A percentile compares a stretch with the other conserved stretches of the same genome.
These are phyloP conservation scores for Australoheros facetus DNA, from an alignment of 2,797 vertebrate species.

Conservation along the genomic window DNA sequence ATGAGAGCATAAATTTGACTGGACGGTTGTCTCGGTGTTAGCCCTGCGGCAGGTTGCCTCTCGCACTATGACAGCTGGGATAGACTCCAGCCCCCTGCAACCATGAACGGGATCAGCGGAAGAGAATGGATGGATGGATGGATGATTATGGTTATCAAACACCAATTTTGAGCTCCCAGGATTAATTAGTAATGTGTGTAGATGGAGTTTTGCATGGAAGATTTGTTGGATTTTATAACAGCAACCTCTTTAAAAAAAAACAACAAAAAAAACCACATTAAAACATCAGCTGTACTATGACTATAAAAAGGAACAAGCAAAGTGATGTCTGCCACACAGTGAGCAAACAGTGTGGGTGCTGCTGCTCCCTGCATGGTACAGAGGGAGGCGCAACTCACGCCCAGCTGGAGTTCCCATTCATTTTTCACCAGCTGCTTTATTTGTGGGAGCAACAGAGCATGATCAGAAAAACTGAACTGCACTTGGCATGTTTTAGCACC, in stretches of 20 bases:
- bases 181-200: background rate
- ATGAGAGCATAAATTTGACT: too few species aligned
- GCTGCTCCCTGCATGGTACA: rapidly evolving
- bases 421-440: background rate
- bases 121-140: too few species aligned
- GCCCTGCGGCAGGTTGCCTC: too few species aligned
- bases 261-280: background rate
- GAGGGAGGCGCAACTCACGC: background rate
- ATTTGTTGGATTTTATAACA: background rate
- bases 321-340: too few species aligned
- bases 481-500: background rate
- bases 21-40: too few species aligned
- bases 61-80: too few species aligned
- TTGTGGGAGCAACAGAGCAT: background rate
- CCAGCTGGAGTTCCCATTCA: rapidly evolving
- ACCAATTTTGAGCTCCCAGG: rapidly evolving
- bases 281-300: background rate
- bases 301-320: too few species aligned
- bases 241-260: too few species aligned
- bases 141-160: background rate
- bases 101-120: too few species aligned
- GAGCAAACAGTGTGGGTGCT: too few species aligned
- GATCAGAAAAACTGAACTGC: background rate
- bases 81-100: too few species aligned
- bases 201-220: background rate